Evolutionary conservation across 2,113 vertebrate genomes (phyloP), one percentile per base, ranked within the genome.

Genomic region (Nannobrachium achirus): DNA sequence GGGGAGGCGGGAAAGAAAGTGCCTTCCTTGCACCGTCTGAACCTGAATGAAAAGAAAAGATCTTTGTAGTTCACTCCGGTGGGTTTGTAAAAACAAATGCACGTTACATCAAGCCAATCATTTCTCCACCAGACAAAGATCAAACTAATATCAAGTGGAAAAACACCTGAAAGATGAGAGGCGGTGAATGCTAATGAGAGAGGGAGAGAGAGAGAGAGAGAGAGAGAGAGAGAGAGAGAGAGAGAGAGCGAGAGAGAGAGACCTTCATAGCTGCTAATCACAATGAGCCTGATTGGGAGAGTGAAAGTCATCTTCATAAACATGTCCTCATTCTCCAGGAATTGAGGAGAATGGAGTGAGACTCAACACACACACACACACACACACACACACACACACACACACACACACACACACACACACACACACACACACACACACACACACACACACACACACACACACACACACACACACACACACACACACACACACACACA

Each of bases 31-130:
- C 76, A 69, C 79, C 77, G 86, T 84, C 83, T 81, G 81, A 85
- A 88, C 75, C 81, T 82, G 81, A 82, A 85, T 79, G 85, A 87
- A 88, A 87, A 86, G 86, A 88, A 87, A 86, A 71, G 69, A 70
- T 73, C 84, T 75, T 90, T 91, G 83, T 88, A 86, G 84, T 86
- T 88, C 74, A 76, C 76, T 71, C 82, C 76, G 69, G 77, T 80
- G 76, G 61, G 84, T 86, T 85, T 90, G 84, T 88, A 84, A 81
- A 91, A 90, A 89, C 88, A 90, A 90, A 90, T 86, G 84, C 64
- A 69, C 42, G 62, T 73, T 79, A 85, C 82, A 89, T 88, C 84
- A 87, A 88, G 83, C 85, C 88, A 88, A 88, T 89, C 85, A 87
- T 83, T 88, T 82, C 81, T 85, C 71, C 75, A 58, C 83, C 78